Evolutionary conservation across 2,113 vertebrate genomes (phyloP).

Genomic region (Aptenodytes patagonicus): DNA sequence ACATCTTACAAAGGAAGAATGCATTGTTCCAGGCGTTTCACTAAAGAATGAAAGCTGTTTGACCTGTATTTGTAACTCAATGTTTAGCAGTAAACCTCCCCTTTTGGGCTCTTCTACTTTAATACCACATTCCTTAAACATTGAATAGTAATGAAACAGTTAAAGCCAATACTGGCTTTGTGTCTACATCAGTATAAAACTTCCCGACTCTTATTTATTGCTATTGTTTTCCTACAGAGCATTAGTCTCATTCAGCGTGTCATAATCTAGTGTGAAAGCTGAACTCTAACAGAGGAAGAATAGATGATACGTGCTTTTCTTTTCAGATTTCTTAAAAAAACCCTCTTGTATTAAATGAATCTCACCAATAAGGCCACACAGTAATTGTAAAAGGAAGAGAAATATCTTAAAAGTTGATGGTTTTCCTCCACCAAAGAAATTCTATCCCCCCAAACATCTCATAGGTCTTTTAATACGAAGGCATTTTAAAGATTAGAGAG

Average conservation of each 20-base stretch:
- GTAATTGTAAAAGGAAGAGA: neutral
- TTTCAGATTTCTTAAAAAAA: neutral
- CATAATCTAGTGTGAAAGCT: neutral
- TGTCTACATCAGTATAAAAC: neutral
- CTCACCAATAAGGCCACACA: neutral
- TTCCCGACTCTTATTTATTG: neutral
- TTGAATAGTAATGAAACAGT: neutral
- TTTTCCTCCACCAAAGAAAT: neutral
- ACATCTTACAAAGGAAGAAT: neutral
- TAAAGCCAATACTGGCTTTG: neutral
- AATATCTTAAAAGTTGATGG: neutral
- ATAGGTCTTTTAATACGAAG: neutral
- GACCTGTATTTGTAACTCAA: neutral
- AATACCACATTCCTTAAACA: neutral
- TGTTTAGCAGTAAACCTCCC: neutral
- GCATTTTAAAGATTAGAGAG: neutral
- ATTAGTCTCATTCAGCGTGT: neutral
- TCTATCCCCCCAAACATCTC: neutral
- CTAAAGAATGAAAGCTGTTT: neutral
- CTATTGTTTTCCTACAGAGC: neutral
- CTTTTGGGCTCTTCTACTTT: neutral
- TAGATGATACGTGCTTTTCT: neutral
- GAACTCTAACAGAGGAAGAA: neutral
- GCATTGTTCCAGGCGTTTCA: neutral
- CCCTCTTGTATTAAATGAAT: neutral